Base-by-base conservation (phyloP, 2,797 vertebrate species). In the Coregonus ussuriensis region DNA sequence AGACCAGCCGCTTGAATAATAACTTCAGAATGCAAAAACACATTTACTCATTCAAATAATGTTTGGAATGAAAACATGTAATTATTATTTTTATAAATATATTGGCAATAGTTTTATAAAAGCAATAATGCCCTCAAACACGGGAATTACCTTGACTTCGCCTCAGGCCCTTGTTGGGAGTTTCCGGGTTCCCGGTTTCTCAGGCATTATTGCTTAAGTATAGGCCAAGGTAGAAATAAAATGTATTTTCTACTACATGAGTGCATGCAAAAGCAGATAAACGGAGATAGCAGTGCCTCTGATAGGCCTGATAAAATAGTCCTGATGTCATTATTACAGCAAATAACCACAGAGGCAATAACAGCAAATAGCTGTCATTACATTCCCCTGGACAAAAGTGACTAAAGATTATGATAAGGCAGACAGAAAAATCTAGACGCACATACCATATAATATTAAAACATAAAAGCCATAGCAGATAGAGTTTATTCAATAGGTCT, bases 321-420 rank as follows among this genome's bases (percentile, higher is more conserved):
- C 41, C 41, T 15, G 15, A 47, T 3, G 66, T 35, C 33, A 14
- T 68, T 35, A 18, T 68, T 68, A 6, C 31, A 33, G 25, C 14
- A 35, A 33, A 33, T 68, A 35, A 68, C 66, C 66, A 33, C 33
- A 6, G 5, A 16, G 29, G 15, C 16, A 68, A 68, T 16, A 35
- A 83, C 87, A 83, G 82, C 79, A 91, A 90, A 92, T 90, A 89
- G 83, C 88, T 76, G 89, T 89, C 84, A 92, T 92, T 91, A 91
- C 78, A 83, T 80, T 84, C 2, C 69, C 81, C 72, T 87, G 89
- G 82, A 90, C 85, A 91, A 90, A 89, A 74, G 69, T 70, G 1
- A 71, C 71, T 73, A 84, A 83, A 89, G 77, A 82, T 84, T 84
- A 78, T 77, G 78, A 86, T 80, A 74, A 33, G 29, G 16, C 52